phyloP scores from a whole-genome alignment of 2,888 invertebrate species.

The Drosophila differens region DNA sequence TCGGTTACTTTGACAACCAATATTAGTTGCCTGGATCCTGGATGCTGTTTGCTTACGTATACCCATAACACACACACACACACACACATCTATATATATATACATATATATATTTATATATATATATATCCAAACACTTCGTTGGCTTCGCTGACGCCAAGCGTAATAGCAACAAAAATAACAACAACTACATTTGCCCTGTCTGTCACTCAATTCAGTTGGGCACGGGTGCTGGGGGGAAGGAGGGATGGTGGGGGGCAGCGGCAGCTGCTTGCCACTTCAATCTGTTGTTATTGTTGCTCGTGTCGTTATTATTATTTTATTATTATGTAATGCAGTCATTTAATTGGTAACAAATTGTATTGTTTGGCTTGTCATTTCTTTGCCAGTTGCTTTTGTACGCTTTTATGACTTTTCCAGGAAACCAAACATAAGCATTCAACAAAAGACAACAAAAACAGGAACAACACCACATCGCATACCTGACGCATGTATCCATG shows the following conservation, averaged over 20 bases:
- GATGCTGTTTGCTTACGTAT: conserved; percentile 66
- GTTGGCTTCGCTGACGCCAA: conserved; percentile 68
- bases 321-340: conserved; percentile 77
- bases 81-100: neutral
- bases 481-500: conserved; percentile 36
- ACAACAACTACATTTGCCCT: conserved; percentile 42
- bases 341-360: conserved; percentile 81
- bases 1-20: conserved; percentile 74
- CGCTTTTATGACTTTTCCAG: conserved; percentile 75
- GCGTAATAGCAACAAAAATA: conserved; percentile 38
- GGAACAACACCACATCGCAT: conserved; percentile 10
- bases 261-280: conserved; percentile 45
- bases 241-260: neutral
- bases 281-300: conserved; percentile 40
- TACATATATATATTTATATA: neutral
- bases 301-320: conserved; percentile 48
- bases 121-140: conserved; percentile 46
- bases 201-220: conserved; percentile 66
- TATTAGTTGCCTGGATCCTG: conserved; percentile 49
- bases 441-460: conserved; percentile 36
- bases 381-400: conserved; percentile 51
- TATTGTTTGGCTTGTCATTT: conserved; percentile 71
- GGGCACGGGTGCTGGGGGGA: neutral
- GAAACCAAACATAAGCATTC: conserved; percentile 60
- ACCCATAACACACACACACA: conserved; percentile 35